These are phyloP conservation scores for Ramphastos sulfuratus DNA, from an alignment of 2,113 vertebrate genomes.

Conservation along the genomic window DNA sequence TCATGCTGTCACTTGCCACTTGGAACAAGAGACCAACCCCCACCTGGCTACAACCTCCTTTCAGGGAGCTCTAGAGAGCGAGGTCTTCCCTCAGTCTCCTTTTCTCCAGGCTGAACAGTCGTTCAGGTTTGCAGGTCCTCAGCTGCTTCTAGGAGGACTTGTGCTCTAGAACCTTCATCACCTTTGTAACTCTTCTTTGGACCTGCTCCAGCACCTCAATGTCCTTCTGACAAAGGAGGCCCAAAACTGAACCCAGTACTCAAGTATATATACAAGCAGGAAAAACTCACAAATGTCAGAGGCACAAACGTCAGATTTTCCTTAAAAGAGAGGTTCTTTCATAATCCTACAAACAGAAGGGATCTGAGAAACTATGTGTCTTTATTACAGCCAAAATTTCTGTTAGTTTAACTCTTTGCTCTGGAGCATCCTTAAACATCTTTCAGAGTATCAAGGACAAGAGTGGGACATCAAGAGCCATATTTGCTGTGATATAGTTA, in stretches of 20 bases:
- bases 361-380: background rate
- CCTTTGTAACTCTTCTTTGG: too few species aligned
- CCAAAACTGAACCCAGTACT: too few species aligned
- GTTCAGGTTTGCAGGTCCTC: too few species aligned
- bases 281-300: background rate
- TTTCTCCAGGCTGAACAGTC: too few species aligned
- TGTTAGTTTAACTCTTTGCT: background rate
- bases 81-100: too few species aligned
- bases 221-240: too few species aligned
- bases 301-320: background rate
- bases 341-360: background rate
- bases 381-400: background rate
- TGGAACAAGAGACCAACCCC: too few species aligned
- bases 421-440: background rate
- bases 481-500: background rate
- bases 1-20: background rate
- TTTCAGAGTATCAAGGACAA: background rate
- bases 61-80: too few species aligned
- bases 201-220: too few species aligned
- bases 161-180: too few species aligned
- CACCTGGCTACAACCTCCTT: too few species aligned
- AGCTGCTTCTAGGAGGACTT: too few species aligned
- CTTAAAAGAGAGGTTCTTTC: background rate
- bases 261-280: background rate
- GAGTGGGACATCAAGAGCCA: rapidly evolving